A percentile compares a stretch with the other conserved stretches of the same genome.
These are phyloP conservation scores for Abrostola triplasia DNA, from an alignment of 2,888 invertebrate species.

Conservation along the genomic window DNA sequence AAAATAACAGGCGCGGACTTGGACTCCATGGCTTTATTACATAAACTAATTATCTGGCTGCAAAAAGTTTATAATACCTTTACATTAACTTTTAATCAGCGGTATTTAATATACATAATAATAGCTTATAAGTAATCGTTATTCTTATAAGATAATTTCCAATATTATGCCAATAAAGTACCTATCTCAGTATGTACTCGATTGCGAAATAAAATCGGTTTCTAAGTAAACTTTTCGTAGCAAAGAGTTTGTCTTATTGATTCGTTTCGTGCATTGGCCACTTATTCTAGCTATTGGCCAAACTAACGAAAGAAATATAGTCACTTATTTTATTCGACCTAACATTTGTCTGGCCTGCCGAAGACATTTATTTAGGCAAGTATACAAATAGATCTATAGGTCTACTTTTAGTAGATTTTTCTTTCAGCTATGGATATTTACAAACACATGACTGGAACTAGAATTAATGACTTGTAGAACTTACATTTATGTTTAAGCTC, in stretches of 20 bases:
- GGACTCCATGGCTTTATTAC: conserved; percentile 7
- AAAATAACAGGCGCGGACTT: conserved; percentile 68
- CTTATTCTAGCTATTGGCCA: conserved; percentile 32
- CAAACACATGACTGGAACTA: too few relatives aligned
- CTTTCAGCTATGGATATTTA: too few relatives aligned
- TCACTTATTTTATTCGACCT: conserved; percentile 28
- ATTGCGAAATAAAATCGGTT: not conserved
- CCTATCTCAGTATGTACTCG: not conserved
- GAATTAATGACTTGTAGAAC: too few relatives aligned
- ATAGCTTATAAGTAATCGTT: too few relatives aligned
- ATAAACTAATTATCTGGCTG: not conserved
- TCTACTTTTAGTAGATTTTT: too few relatives aligned
- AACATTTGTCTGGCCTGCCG: conserved; percentile 15
- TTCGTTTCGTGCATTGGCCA: conserved; percentile 20
- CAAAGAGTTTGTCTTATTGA: conserved; percentile 26
- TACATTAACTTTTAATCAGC: too few relatives aligned
- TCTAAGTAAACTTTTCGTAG: conserved; percentile 17
- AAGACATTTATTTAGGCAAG: conserved; percentile 11
- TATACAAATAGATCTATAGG: too few relatives aligned
- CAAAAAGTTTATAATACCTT: too few relatives aligned
- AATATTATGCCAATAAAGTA: not conserved
- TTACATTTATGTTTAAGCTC: too few relatives aligned
- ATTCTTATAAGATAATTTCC: not conserved
- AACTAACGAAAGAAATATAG: conserved; percentile 16
- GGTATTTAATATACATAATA: too few relatives aligned